phyloP scores from a whole-genome alignment of 2,113 vertebrate genomes.

The Perca schrenkii region DNA sequence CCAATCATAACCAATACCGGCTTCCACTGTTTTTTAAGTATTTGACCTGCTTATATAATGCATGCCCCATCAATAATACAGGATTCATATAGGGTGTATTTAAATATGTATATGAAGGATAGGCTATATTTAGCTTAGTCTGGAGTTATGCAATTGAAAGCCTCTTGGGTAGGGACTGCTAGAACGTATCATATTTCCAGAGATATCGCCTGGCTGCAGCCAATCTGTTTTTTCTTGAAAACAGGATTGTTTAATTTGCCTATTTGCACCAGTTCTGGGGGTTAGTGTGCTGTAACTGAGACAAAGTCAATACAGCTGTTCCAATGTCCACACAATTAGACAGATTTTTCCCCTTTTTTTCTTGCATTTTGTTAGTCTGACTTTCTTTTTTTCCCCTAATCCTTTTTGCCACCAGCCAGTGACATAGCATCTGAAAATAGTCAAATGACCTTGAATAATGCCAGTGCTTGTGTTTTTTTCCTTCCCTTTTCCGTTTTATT shows the following conservation, averaged over 20 bases:
- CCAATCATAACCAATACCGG: constrained; percentile 32
- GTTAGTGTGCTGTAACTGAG: constrained; percentile 63
- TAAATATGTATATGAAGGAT: constrained; percentile 76
- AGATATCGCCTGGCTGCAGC: constrained; percentile 48
- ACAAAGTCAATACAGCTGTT: constrained; percentile 76
- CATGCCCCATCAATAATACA: constrained; percentile 77
- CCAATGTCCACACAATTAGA: constrained; percentile 60
- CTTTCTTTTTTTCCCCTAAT: constrained; percentile 41
- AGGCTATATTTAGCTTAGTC: constrained; percentile 76
- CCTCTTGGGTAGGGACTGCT: constrained; percentile 43
- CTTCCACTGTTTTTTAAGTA: constrained; percentile 38
- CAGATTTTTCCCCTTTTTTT: constrained; percentile 35
- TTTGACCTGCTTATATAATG: constrained; percentile 60
- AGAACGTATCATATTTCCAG: constrained; percentile 52
- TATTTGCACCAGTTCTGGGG: constrained; percentile 57
- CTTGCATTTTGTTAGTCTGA: constrained; percentile 50
- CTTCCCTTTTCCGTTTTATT: constrained; percentile 39
- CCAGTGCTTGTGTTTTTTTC: constrained; percentile 19
- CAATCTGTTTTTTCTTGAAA: constrained; percentile 37
- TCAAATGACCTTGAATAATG: constrained; percentile 73
- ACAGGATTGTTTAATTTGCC: constrained; percentile 64
- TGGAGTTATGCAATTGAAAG: constrained; percentile 73
- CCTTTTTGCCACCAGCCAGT: constrained; percentile 52
- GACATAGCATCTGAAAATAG: constrained; percentile 68
- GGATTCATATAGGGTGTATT: constrained; percentile 71